Conservation (phyloP, 2,888 invertebrate genomes). For the Strigamia crassipes region DNA sequence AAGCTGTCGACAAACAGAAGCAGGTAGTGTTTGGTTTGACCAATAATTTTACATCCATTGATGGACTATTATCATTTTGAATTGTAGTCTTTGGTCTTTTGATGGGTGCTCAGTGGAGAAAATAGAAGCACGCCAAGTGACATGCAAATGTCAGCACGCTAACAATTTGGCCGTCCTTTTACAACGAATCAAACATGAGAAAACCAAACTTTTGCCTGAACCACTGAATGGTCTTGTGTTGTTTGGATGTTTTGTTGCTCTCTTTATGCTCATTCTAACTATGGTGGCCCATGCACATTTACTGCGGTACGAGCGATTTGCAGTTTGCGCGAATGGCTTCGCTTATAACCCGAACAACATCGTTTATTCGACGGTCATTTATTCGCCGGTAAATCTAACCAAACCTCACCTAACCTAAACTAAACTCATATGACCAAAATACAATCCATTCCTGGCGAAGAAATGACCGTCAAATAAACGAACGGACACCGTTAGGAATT, state of each 20-base stretch:
- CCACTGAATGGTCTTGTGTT: conserved; percentile 47
- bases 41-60: not conserved
- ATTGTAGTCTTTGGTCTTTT: conserved; percentile 47
- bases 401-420: too few species aligned
- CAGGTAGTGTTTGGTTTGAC: not conserved
- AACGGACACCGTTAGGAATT: too few species aligned
- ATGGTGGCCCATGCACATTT: conserved; percentile 48
- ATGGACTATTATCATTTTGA: not conserved
- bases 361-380: too few species aligned
- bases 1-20: conserved; percentile 45
- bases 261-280: conserved; percentile 46
- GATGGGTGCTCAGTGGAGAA: conserved; percentile 45
- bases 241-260: conserved; percentile 48
- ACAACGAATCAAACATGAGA: conserved; percentile 11
- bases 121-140: conserved; percentile 41
- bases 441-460: too few species aligned
- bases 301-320: conserved; percentile 39
- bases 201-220: conserved; percentile 39
- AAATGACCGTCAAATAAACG: too few species aligned
- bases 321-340: not conserved
- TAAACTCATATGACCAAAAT: too few species aligned
- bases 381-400: too few species aligned
- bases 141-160: conserved; percentile 48
- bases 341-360: too few species aligned
- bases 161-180: conserved; percentile 48